phyloP scores from a whole-genome alignment of 2,888 invertebrate genomes.

The Melanchra persicariae region DNA sequence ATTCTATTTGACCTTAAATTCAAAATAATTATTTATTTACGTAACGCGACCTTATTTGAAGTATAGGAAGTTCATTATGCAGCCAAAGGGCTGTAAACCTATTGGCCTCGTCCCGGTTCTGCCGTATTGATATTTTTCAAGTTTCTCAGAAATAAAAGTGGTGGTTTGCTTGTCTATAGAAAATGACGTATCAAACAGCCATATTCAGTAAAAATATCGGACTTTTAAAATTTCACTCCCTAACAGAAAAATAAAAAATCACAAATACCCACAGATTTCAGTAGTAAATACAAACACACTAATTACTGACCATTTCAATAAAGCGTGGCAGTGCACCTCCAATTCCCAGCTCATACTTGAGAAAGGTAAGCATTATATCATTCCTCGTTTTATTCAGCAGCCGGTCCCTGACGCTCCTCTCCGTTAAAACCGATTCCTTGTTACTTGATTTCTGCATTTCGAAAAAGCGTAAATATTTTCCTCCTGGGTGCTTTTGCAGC shows the following conservation, averaged over 20 bases:
- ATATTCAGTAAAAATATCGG: neutral
- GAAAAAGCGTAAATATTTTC: conserved; percentile 90
- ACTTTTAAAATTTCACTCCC: neutral
- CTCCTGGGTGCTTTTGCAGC: conserved; percentile 86
- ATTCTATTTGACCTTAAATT: too few species aligned
- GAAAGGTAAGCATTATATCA: conserved; percentile 85
- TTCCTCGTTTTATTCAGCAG: conserved; percentile 86
- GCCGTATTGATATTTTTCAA: too few species aligned
- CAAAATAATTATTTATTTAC: too few species aligned
- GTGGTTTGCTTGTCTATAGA: neutral
- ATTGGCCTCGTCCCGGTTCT: too few species aligned
- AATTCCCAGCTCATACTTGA: conserved; percentile 80
- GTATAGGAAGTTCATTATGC: too few species aligned
- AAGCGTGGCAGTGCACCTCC: conserved; percentile 71
- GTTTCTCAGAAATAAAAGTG: too few species aligned
- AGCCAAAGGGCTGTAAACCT: too few species aligned
- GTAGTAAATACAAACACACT: conserved; percentile 44
- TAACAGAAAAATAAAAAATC: neutral
- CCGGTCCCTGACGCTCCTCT: conserved; percentile 83
- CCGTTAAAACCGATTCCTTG: conserved; percentile 90
- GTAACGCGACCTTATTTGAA: too few species aligned
- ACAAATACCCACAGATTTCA: neutral
- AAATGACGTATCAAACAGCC: neutral
- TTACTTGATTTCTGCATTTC: conserved; percentile 90
- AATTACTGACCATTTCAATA: conserved; percentile 65